These are phyloP conservation scores for Chlorospingus flavigularis DNA, from an alignment of 2,797 vertebrate species.

Conservation along the genomic window DNA sequence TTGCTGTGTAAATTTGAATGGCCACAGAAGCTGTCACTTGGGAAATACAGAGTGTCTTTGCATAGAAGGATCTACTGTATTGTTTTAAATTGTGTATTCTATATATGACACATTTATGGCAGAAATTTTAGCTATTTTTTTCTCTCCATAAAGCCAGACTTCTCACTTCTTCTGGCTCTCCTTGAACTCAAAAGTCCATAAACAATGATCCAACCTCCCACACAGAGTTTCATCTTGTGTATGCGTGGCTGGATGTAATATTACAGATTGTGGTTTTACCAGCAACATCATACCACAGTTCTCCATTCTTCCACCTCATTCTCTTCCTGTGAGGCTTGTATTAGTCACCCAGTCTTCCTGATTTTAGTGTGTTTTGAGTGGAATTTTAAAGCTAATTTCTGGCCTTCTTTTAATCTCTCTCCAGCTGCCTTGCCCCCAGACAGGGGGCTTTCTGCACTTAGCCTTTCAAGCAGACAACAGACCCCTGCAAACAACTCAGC, in stretches of 20 bases:
- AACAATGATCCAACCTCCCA: neutral
- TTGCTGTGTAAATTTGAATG: neutral
- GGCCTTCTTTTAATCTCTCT: neutral
- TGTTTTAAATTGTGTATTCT: neutral
- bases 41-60: neutral
- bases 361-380: neutral
- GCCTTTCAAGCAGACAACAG: neutral
- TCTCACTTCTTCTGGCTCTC: neutral
- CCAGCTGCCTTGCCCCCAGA: neutral
- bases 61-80: neutral
- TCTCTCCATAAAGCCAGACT: neutral
- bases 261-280: neutral
- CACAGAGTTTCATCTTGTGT: neutral
- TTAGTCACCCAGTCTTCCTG: neutral
- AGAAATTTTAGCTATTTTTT: neutral
- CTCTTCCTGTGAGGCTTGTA: neutral
- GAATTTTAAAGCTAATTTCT: neutral
- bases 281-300: neutral
- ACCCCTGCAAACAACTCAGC: neutral
- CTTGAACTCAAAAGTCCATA: neutral
- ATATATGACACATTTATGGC: neutral
- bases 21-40: neutral
- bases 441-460: neutral
- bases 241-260: neutral
- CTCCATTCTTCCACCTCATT: neutral